Conservation (phyloP, 2,888 invertebrate genomes). For the Lypha dubia region DNA sequence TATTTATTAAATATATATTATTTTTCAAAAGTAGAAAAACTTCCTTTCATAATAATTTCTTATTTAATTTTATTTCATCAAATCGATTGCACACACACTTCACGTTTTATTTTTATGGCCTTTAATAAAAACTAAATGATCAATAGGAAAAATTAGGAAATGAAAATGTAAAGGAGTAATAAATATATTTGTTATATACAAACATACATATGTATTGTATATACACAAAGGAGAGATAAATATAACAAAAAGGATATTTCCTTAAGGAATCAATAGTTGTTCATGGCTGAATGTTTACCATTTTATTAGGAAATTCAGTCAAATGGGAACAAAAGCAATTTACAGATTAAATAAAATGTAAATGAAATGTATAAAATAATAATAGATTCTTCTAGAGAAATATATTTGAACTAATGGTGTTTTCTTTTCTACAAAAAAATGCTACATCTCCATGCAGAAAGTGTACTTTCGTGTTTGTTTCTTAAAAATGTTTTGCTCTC, state of each 20-base stretch:
- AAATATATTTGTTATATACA: background rate
- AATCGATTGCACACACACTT: conserved; percentile 36
- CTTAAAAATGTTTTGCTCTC: too few species aligned
- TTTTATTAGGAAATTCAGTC: conserved; percentile 59
- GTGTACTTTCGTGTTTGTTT: too few species aligned
- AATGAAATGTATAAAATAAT: background rate
- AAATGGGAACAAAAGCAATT: background rate
- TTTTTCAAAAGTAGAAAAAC: background rate
- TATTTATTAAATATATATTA: background rate
- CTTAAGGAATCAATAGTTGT: conserved; percentile 40
- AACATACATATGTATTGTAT: background rate
- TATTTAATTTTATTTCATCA: background rate
- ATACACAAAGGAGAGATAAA: background rate
- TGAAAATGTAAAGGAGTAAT: conserved; percentile 14
- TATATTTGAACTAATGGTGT: too few species aligned
- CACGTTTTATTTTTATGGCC: conserved; percentile 66
- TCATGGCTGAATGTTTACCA: conserved; percentile 44
- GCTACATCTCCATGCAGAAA: too few species aligned
- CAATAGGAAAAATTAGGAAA: conserved; percentile 32
- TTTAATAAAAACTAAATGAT: conserved; percentile 68
- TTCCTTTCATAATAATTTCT: background rate
- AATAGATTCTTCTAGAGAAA: too few species aligned
- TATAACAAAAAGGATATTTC: conserved; percentile 15
- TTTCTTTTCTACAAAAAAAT: too few species aligned
- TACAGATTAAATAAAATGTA: background rate